Evolutionary conservation across 2,113 vertebrate genomes (phyloP).

Genomic region (Lamprotornis superbus): DNA sequence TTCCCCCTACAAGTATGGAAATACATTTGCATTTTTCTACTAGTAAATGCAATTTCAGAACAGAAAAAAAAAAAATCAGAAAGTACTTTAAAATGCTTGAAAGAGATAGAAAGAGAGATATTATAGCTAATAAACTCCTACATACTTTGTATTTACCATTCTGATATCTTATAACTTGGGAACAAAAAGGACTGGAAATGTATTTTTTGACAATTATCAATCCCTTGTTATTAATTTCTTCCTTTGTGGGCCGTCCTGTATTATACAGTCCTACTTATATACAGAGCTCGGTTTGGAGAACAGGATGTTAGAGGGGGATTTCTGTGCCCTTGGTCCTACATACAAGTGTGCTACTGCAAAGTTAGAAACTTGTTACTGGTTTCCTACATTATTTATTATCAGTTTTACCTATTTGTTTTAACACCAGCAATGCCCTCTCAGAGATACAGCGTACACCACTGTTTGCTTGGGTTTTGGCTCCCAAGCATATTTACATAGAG

Average conservation of each 20-base stretch:
- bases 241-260: too few species aligned
- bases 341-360: neutral
- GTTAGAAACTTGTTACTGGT: neutral
- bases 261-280: neutral
- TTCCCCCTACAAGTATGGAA: neutral
- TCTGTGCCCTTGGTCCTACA: neutral
- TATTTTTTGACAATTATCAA: neutral
- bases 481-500: neutral
- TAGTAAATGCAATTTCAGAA: neutral
- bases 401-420: neutral
- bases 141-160: neutral
- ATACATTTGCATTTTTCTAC: neutral
- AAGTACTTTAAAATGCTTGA: conserved; percentile 3
- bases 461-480: neutral
- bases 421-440: neutral
- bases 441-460: neutral
- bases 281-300: neutral
- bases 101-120: conserved; percentile 1
- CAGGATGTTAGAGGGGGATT: neutral
- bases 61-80: conserved; percentile 11
- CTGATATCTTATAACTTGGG: neutral
- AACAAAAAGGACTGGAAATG: neutral
- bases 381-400: neutral
- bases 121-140: neutral
- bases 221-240: neutral